Evolutionary conservation across 1,140 invertebrate genomes (phyloP).

Genomic region (Tetramorium parvispinum): DNA sequence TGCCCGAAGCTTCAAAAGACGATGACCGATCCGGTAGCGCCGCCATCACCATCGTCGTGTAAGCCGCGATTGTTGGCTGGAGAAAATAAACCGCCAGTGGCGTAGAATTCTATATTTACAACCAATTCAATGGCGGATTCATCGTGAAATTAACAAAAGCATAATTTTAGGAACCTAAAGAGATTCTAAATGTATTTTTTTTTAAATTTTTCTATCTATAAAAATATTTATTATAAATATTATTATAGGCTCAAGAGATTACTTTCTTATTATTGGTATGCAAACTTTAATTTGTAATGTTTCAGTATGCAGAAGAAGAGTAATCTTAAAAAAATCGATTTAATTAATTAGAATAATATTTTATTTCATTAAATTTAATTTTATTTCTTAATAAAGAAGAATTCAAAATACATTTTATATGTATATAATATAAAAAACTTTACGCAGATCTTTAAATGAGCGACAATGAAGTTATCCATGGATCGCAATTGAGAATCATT

Average conservation of each 20-base stretch:
- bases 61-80: conserved; percentile 24
- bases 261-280: not conserved
- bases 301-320: not conserved
- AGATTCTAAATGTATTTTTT: not conserved
- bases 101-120: conserved; percentile 37
- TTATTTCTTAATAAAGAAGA: not conserved
- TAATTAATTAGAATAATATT: not conserved
- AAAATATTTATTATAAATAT: not conserved
- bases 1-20: not conserved
- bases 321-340: not conserved
- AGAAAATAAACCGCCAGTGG: conserved; percentile 44
- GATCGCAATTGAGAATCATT: not conserved
- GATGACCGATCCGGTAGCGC: not conserved
- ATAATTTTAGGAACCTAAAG: not conserved
- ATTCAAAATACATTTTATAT: not conserved
- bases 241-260: not conserved
- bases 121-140: conserved; percentile 2
- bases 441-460: not conserved
- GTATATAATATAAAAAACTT: not conserved
- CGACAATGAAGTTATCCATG: conserved; percentile 7
- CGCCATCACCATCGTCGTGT: conserved; percentile 20
- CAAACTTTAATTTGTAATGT: not conserved
- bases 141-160: not conserved
- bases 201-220: not conserved
- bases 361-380: not conserved